Conservation (phyloP, 2,113 vertebrate species). For the Pogonocichla stellata region DNA sequence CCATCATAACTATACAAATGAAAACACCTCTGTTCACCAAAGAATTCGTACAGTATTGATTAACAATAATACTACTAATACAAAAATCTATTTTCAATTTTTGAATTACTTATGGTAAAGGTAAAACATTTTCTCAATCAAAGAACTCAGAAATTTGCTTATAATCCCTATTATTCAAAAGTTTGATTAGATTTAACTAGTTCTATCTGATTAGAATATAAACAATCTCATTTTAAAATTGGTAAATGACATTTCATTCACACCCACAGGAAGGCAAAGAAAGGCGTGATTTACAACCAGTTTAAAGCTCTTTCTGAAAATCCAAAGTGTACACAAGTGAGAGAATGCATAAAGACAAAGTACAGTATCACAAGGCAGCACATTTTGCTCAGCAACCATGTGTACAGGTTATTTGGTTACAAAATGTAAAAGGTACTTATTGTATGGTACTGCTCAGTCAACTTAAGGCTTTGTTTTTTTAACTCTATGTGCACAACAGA, state of each 20-base stretch:
- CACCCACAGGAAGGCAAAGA: not conserved
- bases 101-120: not conserved
- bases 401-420: not conserved
- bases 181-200: not conserved
- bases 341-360: not conserved
- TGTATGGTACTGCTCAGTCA: not conserved
- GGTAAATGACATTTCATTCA: not conserved
- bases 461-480: not conserved
- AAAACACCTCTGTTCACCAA: not conserved
- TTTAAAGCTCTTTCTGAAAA: not conserved
- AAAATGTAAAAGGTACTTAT: not conserved
- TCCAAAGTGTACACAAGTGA: rapidly evolving
- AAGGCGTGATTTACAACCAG: not conserved
- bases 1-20: not conserved
- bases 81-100: rapidly evolving
- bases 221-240: not conserved
- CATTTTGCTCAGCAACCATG: not conserved
- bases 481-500: not conserved
- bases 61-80: not conserved
- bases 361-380: not conserved
- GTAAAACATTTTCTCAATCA: not conserved
- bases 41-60: not conserved
- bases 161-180: not conserved
- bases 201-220: not conserved
- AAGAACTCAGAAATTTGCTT: not conserved